Conservation (phyloP, 2,888 invertebrate genomes). For the Rhogogaster chlorosoma region DNA sequence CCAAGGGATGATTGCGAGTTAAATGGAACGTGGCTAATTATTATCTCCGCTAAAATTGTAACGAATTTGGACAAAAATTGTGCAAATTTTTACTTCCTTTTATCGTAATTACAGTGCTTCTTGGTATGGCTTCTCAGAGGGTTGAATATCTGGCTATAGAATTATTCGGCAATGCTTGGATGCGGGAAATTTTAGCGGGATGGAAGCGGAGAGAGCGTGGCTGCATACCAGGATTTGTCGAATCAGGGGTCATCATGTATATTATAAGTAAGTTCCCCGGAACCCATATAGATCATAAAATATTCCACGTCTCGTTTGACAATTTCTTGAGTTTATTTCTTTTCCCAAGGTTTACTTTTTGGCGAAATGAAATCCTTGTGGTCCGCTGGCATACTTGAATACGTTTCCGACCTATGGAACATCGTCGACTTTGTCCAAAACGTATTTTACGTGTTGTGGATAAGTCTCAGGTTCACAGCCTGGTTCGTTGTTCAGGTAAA, state of each 20-base stretch:
- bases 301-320: not conserved
- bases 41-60: not conserved
- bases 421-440: conserved; percentile 99
- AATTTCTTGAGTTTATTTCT: not conserved
- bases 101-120: conserved; percentile 83
- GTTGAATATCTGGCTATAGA: conserved; percentile 91
- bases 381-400: conserved; percentile 93
- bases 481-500: conserved; percentile 93
- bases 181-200: conserved; percentile 85
- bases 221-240: conserved; percentile 88
- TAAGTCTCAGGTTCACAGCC: conserved; percentile 92
- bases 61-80: not conserved
- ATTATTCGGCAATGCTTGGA: conserved; percentile 89
- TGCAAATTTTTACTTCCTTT: not conserved
- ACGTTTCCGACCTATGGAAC: conserved; percentile 98
- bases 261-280: conserved; percentile 87
- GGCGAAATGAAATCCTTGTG: conserved; percentile 95
- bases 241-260: conserved; percentile 91
- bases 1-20: not conserved
- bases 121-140: conserved; percentile 96
- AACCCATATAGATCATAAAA: not conserved
- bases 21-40: not conserved
- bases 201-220: conserved; percentile 91
- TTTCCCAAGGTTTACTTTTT: conserved; percentile 91
- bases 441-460: conserved; percentile 96